Percentiles rank a stretch among this genome's conserved stretches.
phyloP scores from a whole-genome alignment of 1,140 invertebrate genomes.

The Thaumatotibia leucotreta region DNA sequence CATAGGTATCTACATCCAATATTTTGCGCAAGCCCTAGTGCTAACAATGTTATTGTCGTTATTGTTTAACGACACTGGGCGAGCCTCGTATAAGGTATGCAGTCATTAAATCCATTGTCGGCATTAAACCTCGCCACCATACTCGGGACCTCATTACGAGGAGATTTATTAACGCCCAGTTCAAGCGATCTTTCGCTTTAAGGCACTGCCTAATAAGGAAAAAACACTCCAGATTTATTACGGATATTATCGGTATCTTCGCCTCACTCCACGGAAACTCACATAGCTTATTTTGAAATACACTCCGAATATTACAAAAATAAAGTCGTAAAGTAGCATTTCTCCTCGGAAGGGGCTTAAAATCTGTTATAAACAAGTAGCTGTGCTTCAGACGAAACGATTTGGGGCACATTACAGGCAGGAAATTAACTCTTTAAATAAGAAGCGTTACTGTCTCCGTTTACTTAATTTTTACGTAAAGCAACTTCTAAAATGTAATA shows the following conservation, averaged over 20 bases:
- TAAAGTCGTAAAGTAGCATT: constrained; percentile 24
- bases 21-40: neutral
- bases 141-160: constrained; percentile 25
- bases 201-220: constrained; percentile 28
- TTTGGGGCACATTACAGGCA: constrained; percentile 20
- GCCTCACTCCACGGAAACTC: constrained; percentile 9
- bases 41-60: constrained; percentile 15
- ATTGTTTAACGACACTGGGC: constrained; percentile 15
- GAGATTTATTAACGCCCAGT: constrained; percentile 33
- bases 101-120: constrained; percentile 31
- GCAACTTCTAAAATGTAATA: neutral
- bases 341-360: constrained; percentile 22
- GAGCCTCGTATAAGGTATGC: constrained; percentile 19
- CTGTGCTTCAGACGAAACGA: constrained; percentile 19
- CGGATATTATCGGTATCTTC: constrained; percentile 27
- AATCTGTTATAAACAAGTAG: constrained; percentile 24
- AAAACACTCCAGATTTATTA: constrained; percentile 37
- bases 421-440: constrained; percentile 32
- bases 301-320: constrained; percentile 25
- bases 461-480: neutral
- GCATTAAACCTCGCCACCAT: constrained; percentile 21
- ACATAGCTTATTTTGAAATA: constrained; percentile 21
- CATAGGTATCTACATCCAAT: neutral
- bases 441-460: constrained; percentile 24
- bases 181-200: constrained; percentile 15